A percentile compares a stretch with the other conserved stretches of the same genome.
phyloP scores from a whole-genome alignment of 2,797 vertebrate genomes.

The Malacoraja senta region DNA sequence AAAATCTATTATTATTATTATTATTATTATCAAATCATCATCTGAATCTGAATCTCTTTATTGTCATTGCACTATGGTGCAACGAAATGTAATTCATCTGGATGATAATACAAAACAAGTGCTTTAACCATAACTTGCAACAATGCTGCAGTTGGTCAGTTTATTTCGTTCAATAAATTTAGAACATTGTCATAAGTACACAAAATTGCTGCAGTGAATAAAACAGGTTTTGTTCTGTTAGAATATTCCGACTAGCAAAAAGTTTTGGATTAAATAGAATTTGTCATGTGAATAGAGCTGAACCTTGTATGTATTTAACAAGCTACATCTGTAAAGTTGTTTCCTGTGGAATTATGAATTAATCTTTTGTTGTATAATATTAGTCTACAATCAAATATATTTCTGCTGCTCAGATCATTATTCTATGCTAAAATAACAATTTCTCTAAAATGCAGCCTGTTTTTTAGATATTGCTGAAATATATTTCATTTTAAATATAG shows the following conservation, averaged over 20 bases:
- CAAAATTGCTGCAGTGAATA: not conserved
- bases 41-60: too few species aligned
- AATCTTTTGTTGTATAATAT: constrained; percentile 19
- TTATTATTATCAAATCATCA: not conserved
- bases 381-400: constrained; percentile 5
- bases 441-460: constrained; percentile 9
- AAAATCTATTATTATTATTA: too few species aligned
- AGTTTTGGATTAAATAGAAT: not conserved
- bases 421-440: constrained; percentile 35
- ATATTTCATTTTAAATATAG: constrained; percentile 34
- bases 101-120: not conserved
- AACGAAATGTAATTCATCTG: too few species aligned
- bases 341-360: constrained; percentile 29
- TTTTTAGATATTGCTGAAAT: constrained; percentile 21
- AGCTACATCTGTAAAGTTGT: constrained; percentile 21
- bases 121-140: not conserved
- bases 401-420: not conserved
- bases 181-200: not conserved
- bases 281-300: constrained; percentile 3
- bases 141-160: not conserved
- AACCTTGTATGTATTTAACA: not conserved
- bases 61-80: too few species aligned
- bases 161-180: constrained; percentile 3
- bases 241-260: not conserved
- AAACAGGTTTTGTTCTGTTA: not conserved